Base-by-base conservation (phyloP, 1,140 invertebrate genomes). In the Acyrthosiphon pisum region DNA sequence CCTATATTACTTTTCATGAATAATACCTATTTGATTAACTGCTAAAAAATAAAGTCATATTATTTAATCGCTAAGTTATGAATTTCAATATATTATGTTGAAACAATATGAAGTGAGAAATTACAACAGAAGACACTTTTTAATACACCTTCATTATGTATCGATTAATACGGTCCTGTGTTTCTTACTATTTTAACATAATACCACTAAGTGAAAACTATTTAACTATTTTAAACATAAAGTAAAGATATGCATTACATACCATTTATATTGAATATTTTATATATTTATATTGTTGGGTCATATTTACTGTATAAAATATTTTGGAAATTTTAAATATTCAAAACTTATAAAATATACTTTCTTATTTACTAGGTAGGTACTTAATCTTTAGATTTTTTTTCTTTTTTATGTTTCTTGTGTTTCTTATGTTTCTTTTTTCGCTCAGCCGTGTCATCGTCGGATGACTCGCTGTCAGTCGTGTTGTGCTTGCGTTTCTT, bases 331-430 rank as follows among this genome's bases (percentile, higher is more conserved):
- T 87, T 87, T 48, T n/a, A 87, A 87, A 87, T 87, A 30, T 86
- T 86, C 23, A 88, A 50, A 50, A 50, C 22, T 20, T 88, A 48
- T 6, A 50, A 46, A 30, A 30, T n/a, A 23, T 9, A n/a, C n/a
- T 18, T 53, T n/a, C 44, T 87, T 53, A 89, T 23, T 88, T 20
- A 84, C 20, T 50, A n/a, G n/a, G n/a, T n/a, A n/a, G n/a, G n/a
- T n/a, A 53, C 37, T 93, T 93, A 90, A 46, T 94, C 56, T 94
- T 94, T 94, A 3, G 56, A 56, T 92, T 94, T 95, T 41, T 95
- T 95, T 76, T 95, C 95, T 44, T 92, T 94, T 84, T 95, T 95
- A 50, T 95, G 95, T 60, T 95, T 95, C 41, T 94, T 95, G 41
- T 94, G 94, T 44, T 95, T 95, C 46, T 95, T 95, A 7, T 94